A percentile compares a stretch with the other conserved stretches of the same genome.
Evolutionary conservation across 1,140 invertebrate species (phyloP).

Genomic region (Metaphire vulgaris): DNA sequence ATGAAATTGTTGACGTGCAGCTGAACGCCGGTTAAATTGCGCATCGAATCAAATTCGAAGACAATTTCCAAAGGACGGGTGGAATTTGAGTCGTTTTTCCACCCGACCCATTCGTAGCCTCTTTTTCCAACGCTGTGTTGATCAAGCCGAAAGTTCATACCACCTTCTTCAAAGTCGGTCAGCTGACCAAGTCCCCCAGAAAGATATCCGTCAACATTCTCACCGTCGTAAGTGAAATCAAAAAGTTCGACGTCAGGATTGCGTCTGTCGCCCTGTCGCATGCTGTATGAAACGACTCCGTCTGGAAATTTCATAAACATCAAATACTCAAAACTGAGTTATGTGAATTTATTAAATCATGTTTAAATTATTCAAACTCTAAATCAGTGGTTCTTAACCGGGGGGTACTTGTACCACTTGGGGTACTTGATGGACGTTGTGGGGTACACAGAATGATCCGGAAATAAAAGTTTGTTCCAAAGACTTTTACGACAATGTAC

Average conservation of each 20-base stretch:
- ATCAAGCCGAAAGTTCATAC: slow-evolving; percentile 69
- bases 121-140: slow-evolving; percentile 62
- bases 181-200: slow-evolving; percentile 75
- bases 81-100: slow-evolving; percentile 65
- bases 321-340: too few relatives aligned
- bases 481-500: too few relatives aligned
- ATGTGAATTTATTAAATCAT: too few relatives aligned
- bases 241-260: slow-evolving; percentile 71
- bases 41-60: slow-evolving; percentile 78
- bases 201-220: slow-evolving; percentile 46
- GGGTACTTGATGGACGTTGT: too few relatives aligned
- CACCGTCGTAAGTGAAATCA: slow-evolving; percentile 84
- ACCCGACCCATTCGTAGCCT: slow-evolving; percentile 64
- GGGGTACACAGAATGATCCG: too few relatives aligned
- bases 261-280: slow-evolving; percentile 70
- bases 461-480: too few relatives aligned
- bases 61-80: slow-evolving; percentile 46
- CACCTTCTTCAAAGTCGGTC: slow-evolving; percentile 68
- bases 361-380: too few relatives aligned
- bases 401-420: too few relatives aligned
- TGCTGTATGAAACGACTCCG: slow-evolving; percentile 71
- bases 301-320: too few relatives aligned
- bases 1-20: slow-evolving; percentile 72
- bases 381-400: too few relatives aligned
- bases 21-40: slow-evolving; percentile 76